These are phyloP conservation scores for Mormyrops attenuatus DNA, from an alignment of 2,797 vertebrate species.

Conservation along the genomic window DNA sequence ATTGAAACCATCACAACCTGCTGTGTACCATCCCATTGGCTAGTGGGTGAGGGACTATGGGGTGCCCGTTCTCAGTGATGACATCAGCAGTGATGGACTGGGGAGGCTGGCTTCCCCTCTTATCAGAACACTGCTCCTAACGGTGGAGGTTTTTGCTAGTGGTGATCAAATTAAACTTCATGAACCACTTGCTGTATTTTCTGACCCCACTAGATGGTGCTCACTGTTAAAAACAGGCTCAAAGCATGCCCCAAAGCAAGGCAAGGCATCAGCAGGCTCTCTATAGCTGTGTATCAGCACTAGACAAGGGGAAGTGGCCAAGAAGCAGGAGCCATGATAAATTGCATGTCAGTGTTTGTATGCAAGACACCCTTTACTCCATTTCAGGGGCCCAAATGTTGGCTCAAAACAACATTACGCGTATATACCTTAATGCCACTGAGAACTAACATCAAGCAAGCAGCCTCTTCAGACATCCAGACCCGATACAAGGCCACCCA, in stretches of 20 bases:
- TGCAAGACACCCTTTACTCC: not conserved
- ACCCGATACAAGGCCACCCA: not conserved
- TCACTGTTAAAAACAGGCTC: not conserved
- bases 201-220: not conserved
- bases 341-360: not conserved
- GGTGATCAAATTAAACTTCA: not conserved
- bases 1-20: not conserved
- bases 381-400: not conserved
- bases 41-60: not conserved
- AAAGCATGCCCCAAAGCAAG: too few relatives aligned
- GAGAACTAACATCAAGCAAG: not conserved
- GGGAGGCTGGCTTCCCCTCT: not conserved
- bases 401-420: not conserved
- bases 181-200: not conserved
- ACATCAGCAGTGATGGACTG: slow-evolving; percentile 21
- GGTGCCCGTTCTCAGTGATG: not conserved
- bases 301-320: slow-evolving; percentile 50
- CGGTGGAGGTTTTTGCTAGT: not conserved
- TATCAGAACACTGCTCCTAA: not conserved
- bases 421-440: not conserved
- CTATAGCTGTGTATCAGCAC: slow-evolving; percentile 58
- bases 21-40: not conserved
- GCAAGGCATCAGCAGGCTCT: slow-evolving; percentile 55
- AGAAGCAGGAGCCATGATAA: not conserved
- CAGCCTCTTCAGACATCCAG: not conserved